Evolutionary conservation across 2,888 invertebrate genomes (phyloP), one percentile per base, ranked within the genome.

Genomic region (Patella depressa): DNA sequence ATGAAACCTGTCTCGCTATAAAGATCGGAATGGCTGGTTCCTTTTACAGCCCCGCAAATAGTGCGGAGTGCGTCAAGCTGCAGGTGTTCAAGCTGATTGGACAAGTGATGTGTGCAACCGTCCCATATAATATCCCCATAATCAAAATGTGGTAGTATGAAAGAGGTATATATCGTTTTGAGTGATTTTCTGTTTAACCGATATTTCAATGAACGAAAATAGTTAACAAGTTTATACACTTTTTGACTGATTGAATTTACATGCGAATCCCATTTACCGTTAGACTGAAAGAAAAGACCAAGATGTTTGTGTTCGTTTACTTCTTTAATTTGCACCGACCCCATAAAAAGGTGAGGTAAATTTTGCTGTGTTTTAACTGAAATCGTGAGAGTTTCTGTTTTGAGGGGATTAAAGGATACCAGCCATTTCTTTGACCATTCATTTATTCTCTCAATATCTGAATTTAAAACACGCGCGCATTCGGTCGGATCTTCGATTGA

Each of bases 141-240:
- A 65, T 65, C 65, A 19, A 19, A 65, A 19, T 19, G n/a, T 12
- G 65, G 65, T 19, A 65, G 65, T n/a, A 65, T 65, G 65, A 65
- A 65, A 19, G n/a, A 19, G n/a, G n/a, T 65, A 19, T 65, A 65
- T 7, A 65, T n/a, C 7, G n/a, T 17, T 65, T 65, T 19, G 24
- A 65, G 65, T 65, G 65, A 65, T 65, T 65, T 65, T 65, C 65
- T 65, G 19, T n/a, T 19, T 19, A 65, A 19, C 24, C 65, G n/a
- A 12, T 65, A 65, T 19, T 65, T 65, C 9, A 65, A 19, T n/a
- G 19, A 19, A 19, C 65, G n/a, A 14, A 65, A 19, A 65, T 19
- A 65, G 24, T 65, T 19, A 19, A 65, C 24, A 9, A n/a, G 65
- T 14, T 65, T 65, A 19, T n/a, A 65, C n/a, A 19, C 24, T 65